Evolutionary conservation across 2,888 invertebrate genomes (phyloP).

Genomic region (Pocota personata): DNA sequence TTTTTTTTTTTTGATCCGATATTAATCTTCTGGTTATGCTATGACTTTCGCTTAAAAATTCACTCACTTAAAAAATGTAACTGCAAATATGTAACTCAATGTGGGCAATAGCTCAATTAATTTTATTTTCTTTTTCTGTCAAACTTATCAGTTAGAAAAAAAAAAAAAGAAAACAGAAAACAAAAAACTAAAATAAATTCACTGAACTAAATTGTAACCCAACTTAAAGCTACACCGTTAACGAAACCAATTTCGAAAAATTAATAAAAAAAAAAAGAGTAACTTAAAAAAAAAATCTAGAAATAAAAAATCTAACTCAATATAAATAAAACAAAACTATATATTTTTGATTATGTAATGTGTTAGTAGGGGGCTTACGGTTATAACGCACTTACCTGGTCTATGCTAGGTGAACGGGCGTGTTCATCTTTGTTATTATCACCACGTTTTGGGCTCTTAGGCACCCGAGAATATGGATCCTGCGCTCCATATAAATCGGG

Average conservation of each 20-base stretch:
- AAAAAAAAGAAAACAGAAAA: conserved; percentile 15
- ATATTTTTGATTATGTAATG: conserved; percentile 44
- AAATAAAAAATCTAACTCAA: conserved; percentile 12
- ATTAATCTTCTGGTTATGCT: conserved; percentile 71
- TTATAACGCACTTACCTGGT: conserved; percentile 88
- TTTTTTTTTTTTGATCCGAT: conserved; percentile 35
- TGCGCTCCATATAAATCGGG: conserved; percentile 95
- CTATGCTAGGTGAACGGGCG: conserved; percentile 93
- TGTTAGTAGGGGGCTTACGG: conserved; percentile 44
- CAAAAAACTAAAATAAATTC: conserved; percentile 12
- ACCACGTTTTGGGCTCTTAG: conserved; percentile 89
- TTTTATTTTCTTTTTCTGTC: conserved; percentile 38
- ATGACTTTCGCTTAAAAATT: conserved; percentile 62
- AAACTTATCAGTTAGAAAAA: conserved; percentile 46
- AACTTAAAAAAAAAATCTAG: conserved; percentile 4
- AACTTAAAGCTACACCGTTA: conserved; percentile 43
- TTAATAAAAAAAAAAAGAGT: conserved; percentile 2
- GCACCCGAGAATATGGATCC: conserved; percentile 93
- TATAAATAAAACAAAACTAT: conserved; percentile 30
- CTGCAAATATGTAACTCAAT: conserved; percentile 44
- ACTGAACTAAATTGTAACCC: conserved; percentile 15
- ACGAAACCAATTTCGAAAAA: conserved; percentile 33
- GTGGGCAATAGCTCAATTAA: conserved; percentile 32
- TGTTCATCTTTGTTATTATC: conserved; percentile 84
- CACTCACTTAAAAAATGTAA: conserved; percentile 46